Conservation (phyloP, 2,888 invertebrate genomes). For the Morpho deidamia region DNA sequence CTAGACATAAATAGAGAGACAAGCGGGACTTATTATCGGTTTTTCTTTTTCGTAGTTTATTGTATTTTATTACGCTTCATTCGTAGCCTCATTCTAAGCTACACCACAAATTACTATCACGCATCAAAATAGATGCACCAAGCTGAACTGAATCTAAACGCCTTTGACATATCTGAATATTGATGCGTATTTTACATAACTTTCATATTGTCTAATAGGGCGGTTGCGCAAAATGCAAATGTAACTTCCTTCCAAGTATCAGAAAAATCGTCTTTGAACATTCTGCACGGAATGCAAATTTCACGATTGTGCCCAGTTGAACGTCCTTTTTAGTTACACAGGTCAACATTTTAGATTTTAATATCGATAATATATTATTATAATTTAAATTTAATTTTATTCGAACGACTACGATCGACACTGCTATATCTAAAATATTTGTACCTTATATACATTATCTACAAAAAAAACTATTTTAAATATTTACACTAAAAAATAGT, state of each 20-base stretch:
- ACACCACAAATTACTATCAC: constrained; percentile 56
- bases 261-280: constrained; percentile 2
- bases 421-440: too few species aligned
- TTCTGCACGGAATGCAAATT: constrained; percentile 8
- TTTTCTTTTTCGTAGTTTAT: too few species aligned
- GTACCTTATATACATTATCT: too few species aligned
- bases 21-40: too few species aligned
- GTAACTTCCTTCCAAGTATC: constrained; percentile 10
- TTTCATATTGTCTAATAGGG: constrained; percentile 13
- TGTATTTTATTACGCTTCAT: neutral
- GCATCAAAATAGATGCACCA: constrained; percentile 34
- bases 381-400: too few species aligned
- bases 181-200: constrained; percentile 17
- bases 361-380: neutral
- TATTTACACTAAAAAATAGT: too few species aligned
- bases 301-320: constrained; percentile 2
- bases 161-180: constrained; percentile 19
- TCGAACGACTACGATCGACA: too few species aligned
- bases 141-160: constrained; percentile 23
- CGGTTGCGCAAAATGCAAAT: constrained; percentile 15
- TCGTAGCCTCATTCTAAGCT: constrained; percentile 31
- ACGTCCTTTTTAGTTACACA: neutral
- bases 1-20: too few species aligned
- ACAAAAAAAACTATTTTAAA: too few species aligned
- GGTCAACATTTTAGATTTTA: neutral